Conservation (phyloP, 2,888 invertebrate species). For the Oithona nana region DNA sequence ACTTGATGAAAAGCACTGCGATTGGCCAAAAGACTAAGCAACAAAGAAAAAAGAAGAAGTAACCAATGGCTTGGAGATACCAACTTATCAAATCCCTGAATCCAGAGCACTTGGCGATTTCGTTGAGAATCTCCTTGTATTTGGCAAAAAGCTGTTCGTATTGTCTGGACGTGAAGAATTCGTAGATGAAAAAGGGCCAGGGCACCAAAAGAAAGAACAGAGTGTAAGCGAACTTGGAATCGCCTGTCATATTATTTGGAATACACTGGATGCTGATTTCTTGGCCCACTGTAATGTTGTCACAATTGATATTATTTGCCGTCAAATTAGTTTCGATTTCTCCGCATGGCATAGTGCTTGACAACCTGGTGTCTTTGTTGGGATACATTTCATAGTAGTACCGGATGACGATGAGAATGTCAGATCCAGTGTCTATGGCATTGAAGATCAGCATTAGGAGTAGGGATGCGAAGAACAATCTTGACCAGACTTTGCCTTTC, state of each 20-base stretch:
- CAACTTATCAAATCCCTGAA: background rate
- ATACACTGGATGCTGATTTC: slow-evolving; percentile 11
- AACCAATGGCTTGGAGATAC: slow-evolving; percentile 1
- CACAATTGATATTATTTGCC: too few species aligned
- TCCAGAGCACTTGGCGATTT: slow-evolving; percentile 7
- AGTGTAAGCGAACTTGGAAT: slow-evolving; percentile 14
- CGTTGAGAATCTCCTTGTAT: background rate
- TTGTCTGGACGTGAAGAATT: slow-evolving; percentile 11
- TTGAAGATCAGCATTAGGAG: slow-evolving; percentile 13
- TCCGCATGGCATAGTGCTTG: background rate
- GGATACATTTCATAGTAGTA: slow-evolving; percentile 11
- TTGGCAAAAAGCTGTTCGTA: background rate
- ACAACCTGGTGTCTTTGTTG: too few species aligned
- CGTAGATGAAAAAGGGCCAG: slow-evolving; percentile 18
- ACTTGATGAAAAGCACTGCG: slow-evolving; percentile 15
- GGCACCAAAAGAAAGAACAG: slow-evolving; percentile 14
- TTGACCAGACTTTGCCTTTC: slow-evolving; percentile 11
- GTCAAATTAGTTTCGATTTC: too few species aligned
- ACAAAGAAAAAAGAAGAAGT: slow-evolving; percentile 2
- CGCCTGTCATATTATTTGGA: slow-evolving; percentile 2
- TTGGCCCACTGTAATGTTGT: background rate
- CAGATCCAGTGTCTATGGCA: slow-evolving; percentile 16
- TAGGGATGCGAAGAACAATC: slow-evolving; percentile 11
- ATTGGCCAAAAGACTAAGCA: slow-evolving; percentile 14
- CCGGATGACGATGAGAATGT: slow-evolving; percentile 15